These are phyloP conservation scores for Elegia similella DNA, from an alignment of 2,888 invertebrate species.

Conservation along the genomic window DNA sequence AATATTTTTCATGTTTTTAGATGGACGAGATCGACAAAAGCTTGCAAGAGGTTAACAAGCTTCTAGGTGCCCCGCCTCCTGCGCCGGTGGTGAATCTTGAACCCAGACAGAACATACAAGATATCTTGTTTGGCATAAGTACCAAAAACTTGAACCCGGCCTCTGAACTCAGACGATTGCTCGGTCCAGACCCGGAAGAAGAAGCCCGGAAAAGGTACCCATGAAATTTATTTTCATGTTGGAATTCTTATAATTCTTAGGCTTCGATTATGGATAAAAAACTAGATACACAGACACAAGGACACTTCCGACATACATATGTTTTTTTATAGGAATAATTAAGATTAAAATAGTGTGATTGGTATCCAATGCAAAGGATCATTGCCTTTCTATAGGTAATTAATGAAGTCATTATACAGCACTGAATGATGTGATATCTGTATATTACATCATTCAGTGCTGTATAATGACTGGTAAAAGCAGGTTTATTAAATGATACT, in stretches of 20 bases:
- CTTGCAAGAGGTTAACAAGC: slow-evolving; percentile 49
- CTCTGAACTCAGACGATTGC: slow-evolving; percentile 34
- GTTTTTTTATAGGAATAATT: too few species aligned
- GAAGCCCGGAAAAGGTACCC: slow-evolving; percentile 23
- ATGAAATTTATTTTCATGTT: slow-evolving; percentile 6
- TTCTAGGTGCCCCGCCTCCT: slow-evolving; percentile 43
- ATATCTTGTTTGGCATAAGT: slow-evolving; percentile 30
- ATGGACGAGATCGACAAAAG: slow-evolving; percentile 56
- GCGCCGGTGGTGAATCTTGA: neutral
- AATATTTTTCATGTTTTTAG: slow-evolving; percentile 31
- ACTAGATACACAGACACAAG: too few species aligned
- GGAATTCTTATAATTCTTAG: neutral
- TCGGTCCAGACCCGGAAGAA: slow-evolving; percentile 37
- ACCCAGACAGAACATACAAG: neutral
- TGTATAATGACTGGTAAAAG: too few species aligned
- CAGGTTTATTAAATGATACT: too few species aligned
- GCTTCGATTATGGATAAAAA: too few species aligned
- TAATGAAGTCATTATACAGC: too few species aligned
- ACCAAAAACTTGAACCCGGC: slow-evolving; percentile 39
- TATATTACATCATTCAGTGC: too few species aligned
- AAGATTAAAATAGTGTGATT: too few species aligned
- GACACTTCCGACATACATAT: too few species aligned
- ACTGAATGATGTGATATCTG: too few species aligned
- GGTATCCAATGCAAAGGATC: too few species aligned
- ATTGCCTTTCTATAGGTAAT: too few species aligned